Base-by-base conservation (phyloP, 2,113 vertebrate genomes). In the Ibidorhyncha struthersii region DNA sequence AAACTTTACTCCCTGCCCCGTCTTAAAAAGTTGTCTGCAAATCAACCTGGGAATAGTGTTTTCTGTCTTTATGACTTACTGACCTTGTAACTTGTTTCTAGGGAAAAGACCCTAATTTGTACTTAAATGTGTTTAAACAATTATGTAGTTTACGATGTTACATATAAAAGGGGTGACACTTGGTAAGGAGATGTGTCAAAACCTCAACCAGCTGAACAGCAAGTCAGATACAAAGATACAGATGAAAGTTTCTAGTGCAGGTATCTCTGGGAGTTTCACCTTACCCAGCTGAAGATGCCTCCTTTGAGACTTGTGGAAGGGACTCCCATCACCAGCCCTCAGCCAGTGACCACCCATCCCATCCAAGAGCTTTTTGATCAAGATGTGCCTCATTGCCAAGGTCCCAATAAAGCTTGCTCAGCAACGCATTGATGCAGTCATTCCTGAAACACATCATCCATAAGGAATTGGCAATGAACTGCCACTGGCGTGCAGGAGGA, bases 221-320 rank as follows among this genome's bases (percentile, higher is more conserved):
- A 72, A 36, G 10, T 55, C 25, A 45, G 0, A 0, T 8, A 17
- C 18, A 59, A 58, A 80, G 30, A 16, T 2, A 12, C 5, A 43
- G 26, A 27, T 8, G 40, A 18, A 61, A 32, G 16, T 20, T 73
- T 16, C 47, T 32, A 52, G 47, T 17, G 17, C 14, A 26, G 53
- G 14, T 36, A 22, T 26, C 63, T 63, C 14, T n/a, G 56, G 9
- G 82, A 65, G 6, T 52, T 90, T 72, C 50, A 59, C 14, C 41
- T n/a, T 5, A 36, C 12, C 29, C 16, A 36, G 40, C 8, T 41
- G n/a, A 65, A 79, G 55, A 47, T 38, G 34, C 22, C 36, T 89
- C 80, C 76, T 16, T 16, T 29, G 14, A 65, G 59, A 50, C 20
- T 21, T 29, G 14, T 4, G 19, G 43, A 62, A 34, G 15, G 27